Percentiles rank a stretch among this genome's conserved stretches.
These are phyloP conservation scores for Suncus etruscus DNA, from an alignment of 2,113 vertebrate species.

Conservation along the genomic window DNA sequence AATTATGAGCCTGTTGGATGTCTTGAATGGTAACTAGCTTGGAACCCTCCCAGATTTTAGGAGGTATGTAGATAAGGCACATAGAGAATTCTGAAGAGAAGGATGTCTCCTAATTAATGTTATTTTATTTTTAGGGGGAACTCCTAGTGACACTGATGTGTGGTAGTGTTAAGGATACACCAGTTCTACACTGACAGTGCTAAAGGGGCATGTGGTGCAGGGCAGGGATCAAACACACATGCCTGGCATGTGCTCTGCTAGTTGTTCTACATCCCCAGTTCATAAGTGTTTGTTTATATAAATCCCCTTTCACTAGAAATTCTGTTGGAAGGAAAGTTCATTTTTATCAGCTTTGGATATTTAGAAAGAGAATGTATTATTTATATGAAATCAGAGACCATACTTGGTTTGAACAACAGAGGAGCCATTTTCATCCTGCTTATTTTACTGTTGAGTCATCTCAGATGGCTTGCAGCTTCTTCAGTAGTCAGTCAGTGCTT, in stretches of 20 bases:
- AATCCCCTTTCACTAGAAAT: background rate
- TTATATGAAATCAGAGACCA: conserved; percentile 33
- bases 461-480: background rate
- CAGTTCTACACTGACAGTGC: too few relatives aligned
- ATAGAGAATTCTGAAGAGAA: conserved; percentile 45
- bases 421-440: conserved; percentile 28
- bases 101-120: background rate
- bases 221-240: too few relatives aligned
- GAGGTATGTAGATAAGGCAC: background rate
- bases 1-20: background rate
- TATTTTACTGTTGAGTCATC: background rate
- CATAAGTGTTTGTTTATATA: too few relatives aligned
- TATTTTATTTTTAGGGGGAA: too few relatives aligned
- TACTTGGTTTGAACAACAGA: background rate
- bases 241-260: too few relatives aligned
- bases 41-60: conserved; percentile 34
- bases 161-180: too few relatives aligned
- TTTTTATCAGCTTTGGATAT: background rate
- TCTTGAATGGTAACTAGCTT: background rate
- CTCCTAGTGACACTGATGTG: too few relatives aligned
- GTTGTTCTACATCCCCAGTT: too few relatives aligned
- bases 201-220: too few relatives aligned
- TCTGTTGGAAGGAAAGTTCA: conserved; percentile 38
- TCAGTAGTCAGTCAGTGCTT: background rate
- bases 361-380: conserved; percentile 33